Percentiles rank a stretch among this genome's conserved stretches.
Evolutionary conservation across 2,797 vertebrate genomes (phyloP).

Genomic region (Aulostomus chinensis): DNA sequence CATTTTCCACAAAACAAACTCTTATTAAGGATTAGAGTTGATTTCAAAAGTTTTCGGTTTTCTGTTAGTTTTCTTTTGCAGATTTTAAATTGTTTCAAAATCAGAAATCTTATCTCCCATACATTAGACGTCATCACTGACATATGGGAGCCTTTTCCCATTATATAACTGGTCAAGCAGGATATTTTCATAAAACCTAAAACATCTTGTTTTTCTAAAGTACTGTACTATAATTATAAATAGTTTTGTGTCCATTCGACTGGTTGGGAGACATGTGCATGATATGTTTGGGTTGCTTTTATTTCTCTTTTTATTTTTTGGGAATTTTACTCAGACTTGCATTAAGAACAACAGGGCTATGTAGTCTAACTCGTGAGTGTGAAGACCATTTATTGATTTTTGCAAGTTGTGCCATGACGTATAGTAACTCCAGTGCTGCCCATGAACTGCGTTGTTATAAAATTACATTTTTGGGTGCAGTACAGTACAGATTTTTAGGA

Average conservation of each 20-base stretch:
- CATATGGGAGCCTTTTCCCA: slow-evolving; percentile 50
- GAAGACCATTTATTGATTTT: slow-evolving; percentile 36
- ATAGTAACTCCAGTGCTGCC: slow-evolving; percentile 26
- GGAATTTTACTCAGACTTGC: slow-evolving; percentile 58
- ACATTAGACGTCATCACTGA: slow-evolving; percentile 45
- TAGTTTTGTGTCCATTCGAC: slow-evolving; percentile 66
- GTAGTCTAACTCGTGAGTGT: slow-evolving; percentile 16
- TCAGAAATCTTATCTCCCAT: slow-evolving; percentile 23
- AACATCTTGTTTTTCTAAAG: slow-evolving; percentile 78
- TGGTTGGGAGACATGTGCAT: slow-evolving; percentile 69
- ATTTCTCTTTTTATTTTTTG: slow-evolving; percentile 42
- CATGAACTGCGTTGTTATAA: slow-evolving; percentile 23
- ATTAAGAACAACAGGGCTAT: slow-evolving; percentile 55
- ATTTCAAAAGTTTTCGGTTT: slow-evolving; percentile 15
- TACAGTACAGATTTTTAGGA: slow-evolving; percentile 26
- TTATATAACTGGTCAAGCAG: slow-evolving; percentile 62
- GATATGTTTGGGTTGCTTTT: too few relatives aligned
- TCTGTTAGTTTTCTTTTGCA: slow-evolving; percentile 13
- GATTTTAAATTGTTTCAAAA: slow-evolving; percentile 27
- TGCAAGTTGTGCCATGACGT: slow-evolving; percentile 39
- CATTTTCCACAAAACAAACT: slow-evolving; percentile 18
- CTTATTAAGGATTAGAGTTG: slow-evolving; percentile 27
- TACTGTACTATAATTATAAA: slow-evolving; percentile 81
- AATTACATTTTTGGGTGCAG: slow-evolving; percentile 27
- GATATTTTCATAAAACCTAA: slow-evolving; percentile 75